phyloP scores from a whole-genome alignment of 2,888 invertebrate species.

The Dendrolimus pini region DNA sequence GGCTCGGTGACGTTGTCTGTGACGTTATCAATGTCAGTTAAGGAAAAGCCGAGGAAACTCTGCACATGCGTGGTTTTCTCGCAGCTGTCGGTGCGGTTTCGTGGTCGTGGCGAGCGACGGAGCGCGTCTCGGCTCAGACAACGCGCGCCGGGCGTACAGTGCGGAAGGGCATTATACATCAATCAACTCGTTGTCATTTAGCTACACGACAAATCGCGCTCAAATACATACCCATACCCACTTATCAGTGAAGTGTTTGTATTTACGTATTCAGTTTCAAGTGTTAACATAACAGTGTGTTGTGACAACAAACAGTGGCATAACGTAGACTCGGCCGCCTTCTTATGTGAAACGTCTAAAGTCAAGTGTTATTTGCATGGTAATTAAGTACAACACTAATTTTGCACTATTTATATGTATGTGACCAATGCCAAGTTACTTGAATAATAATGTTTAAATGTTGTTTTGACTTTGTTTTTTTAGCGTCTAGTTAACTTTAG shows the following conservation, averaged over 20 bases:
- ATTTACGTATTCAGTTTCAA: not conserved
- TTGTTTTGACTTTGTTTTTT: slow-evolving; percentile 2
- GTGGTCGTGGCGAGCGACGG: slow-evolving; percentile 33
- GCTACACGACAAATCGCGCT: slow-evolving; percentile 9
- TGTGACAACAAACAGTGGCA: not conserved
- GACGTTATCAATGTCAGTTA: slow-evolving; percentile 36
- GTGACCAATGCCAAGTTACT: slow-evolving; percentile 52
- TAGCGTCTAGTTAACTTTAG: too few species aligned
- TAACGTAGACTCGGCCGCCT: not conserved
- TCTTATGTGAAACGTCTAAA: slow-evolving; percentile 22
- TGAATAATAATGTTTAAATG: slow-evolving; percentile 6
- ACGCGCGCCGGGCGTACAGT: slow-evolving; percentile 46
- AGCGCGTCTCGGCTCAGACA: slow-evolving; percentile 42
- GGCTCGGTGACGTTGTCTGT: slow-evolving; percentile 23
- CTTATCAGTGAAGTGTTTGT: slow-evolving; percentile 7
- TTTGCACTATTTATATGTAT: slow-evolving; percentile 32
- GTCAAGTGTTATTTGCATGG: slow-evolving; percentile 39
- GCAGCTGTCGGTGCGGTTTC: slow-evolving; percentile 12
- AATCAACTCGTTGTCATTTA: slow-evolving; percentile 17
- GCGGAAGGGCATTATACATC: slow-evolving; percentile 44
- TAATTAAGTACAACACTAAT: slow-evolving; percentile 32
- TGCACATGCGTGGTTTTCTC: slow-evolving; percentile 65
- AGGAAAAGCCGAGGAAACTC: slow-evolving; percentile 53
- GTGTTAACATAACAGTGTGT: not conserved
- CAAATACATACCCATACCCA: not conserved